Evolutionary conservation across 2,113 vertebrate species (phyloP), one percentile per base, ranked within the genome.

Genomic region (Petaurus breviceps): DNA sequence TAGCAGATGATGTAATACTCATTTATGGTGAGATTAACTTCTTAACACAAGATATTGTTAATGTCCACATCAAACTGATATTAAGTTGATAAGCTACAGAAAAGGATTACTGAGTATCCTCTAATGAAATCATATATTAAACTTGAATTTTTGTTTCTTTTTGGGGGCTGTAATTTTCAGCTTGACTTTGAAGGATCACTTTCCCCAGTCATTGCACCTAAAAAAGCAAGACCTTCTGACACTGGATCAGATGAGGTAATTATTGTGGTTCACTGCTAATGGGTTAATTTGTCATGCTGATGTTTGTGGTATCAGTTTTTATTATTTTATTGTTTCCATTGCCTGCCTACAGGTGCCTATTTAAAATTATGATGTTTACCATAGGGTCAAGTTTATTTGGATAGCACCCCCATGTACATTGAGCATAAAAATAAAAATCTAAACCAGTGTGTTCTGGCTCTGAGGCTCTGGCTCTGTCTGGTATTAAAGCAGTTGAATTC

Each of bases 191-290:
- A 99, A 99, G 99, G 99, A 50, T 99, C 99, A 0, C 99, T 99
- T 93, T 99, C 99, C 3, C 99, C 99, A 37, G 99, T 99, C 95
- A 99, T 99, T 98, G 99, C 99, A 95, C 99, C 99, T 6, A 99
- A 99, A 98, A 99, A 99, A 97, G 99, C 99, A 49, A 99, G 99
- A 43, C 99, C 99, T 0, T 99, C 99, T 26, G 99, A 99, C 93
- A 99, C 99, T 1, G 99, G 99, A 92, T 99, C 99, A 95, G 99
- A 99, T 96, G 99, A 99, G 97, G 99, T 99, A 98, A 98, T 99
- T 37, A 55, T 93, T 96, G 23, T 91, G 95, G n/a, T 90, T 91
- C 93, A 37, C 93, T 96, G 90, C 43, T 96, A n/a, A 68, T 92
- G 84, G 92, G 77, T 94, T 93, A 24, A 89, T 95, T 91, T 95